phyloP scores from a whole-genome alignment of 2,113 vertebrate genomes.

The Erythrolamprus reginae region DNA sequence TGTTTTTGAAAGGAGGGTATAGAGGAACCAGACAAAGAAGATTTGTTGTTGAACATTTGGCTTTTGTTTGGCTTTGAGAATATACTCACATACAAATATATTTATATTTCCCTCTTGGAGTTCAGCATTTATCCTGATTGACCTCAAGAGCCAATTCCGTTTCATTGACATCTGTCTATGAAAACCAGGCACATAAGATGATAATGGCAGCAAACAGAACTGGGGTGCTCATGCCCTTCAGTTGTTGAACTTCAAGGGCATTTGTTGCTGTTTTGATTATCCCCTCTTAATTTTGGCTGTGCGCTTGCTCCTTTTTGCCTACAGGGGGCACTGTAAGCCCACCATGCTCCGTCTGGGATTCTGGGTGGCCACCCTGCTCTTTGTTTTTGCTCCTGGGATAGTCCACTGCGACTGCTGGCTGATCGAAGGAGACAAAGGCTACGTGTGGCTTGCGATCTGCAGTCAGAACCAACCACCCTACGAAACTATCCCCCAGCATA shows the following conservation, averaged over 20 bases:
- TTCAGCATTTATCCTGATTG: not conserved
- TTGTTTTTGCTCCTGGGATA: constrained; percentile 66
- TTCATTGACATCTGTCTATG: not conserved
- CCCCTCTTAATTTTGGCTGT: not conserved
- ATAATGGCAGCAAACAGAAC: constrained; percentile 53
- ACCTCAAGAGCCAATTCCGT: constrained; percentile 18
- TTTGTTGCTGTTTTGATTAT: not conserved
- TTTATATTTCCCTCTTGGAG: not conserved
- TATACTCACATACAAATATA: not conserved
- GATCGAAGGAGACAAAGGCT: constrained; percentile 97
- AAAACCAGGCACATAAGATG: constrained; percentile 50
- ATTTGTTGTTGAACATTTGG: not conserved
- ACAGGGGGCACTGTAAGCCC: constrained; percentile 41
- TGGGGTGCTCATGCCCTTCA: constrained; percentile 47
- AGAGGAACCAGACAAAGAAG: constrained; percentile 19
- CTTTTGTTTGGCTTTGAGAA: constrained; percentile 50
- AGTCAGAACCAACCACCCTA: constrained; percentile 99
- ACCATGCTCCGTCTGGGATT: constrained; percentile 72
- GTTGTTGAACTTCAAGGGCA: constrained; percentile 35
- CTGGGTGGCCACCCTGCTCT: constrained; percentile 67
- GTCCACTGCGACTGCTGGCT: constrained; percentile 93
- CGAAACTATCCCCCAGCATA: constrained; percentile 96
- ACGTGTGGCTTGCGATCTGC: constrained; percentile 98
- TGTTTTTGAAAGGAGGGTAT: constrained; percentile 2
- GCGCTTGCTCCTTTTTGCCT: not conserved